Conservation (phyloP, 1,140 invertebrate species). For the Megathymus violae region DNA sequence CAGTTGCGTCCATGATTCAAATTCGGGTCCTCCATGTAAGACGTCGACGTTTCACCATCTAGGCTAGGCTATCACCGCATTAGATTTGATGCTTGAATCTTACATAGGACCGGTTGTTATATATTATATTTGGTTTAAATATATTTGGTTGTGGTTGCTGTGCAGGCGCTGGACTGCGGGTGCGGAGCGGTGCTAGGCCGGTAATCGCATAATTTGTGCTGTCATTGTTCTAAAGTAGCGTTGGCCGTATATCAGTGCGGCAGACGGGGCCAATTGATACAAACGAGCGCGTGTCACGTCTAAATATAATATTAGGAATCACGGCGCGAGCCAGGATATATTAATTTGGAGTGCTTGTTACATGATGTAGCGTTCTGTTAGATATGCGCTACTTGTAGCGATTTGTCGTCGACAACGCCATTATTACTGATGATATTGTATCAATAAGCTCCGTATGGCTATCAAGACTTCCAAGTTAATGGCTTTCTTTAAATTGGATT, state of each 20-base stretch:
- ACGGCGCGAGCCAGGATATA: slow-evolving; percentile 83
- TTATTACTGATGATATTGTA: neutral
- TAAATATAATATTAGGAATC: slow-evolving; percentile 84
- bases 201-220: slow-evolving; percentile 80
- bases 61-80: too few relatives aligned
- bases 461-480: neutral
- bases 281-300: slow-evolving; percentile 82
- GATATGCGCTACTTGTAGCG: slow-evolving; percentile 46
- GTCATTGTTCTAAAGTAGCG: slow-evolving; percentile 83
- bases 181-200: slow-evolving; percentile 58
- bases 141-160: slow-evolving; percentile 5
- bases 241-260: slow-evolving; percentile 77
- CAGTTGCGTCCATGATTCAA: too few relatives aligned
- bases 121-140: too few relatives aligned
- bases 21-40: too few relatives aligned
- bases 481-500: slow-evolving; percentile 2
- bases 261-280: slow-evolving; percentile 82
- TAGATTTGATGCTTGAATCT: too few relatives aligned
- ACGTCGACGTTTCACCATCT: too few relatives aligned
- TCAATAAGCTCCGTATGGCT: neutral
- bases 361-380: slow-evolving; percentile 60
- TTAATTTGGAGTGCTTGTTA: slow-evolving; percentile 78
- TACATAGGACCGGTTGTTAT: too few relatives aligned
- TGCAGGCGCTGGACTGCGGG: slow-evolving; percentile 27
- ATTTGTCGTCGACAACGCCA: neutral